phyloP scores from a whole-genome alignment of 2,888 invertebrate species.

The Torymus aiolomorphi region DNA sequence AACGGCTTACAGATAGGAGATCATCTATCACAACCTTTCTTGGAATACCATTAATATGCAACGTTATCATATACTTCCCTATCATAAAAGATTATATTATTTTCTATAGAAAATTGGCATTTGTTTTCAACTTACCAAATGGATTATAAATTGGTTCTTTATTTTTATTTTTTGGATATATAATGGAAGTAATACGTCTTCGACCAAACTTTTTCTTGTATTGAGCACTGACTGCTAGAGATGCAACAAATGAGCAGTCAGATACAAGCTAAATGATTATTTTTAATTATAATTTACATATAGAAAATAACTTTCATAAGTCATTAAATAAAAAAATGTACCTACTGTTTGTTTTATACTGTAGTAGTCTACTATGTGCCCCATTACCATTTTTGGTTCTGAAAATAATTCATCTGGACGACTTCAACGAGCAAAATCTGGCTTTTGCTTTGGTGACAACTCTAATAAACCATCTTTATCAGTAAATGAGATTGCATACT shows the following conservation, averaged over 20 bases:
- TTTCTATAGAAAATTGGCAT: constrained; percentile 20
- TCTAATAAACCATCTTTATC: constrained; percentile 89
- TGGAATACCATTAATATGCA: constrained; percentile 93
- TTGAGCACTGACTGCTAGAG: constrained; percentile 92
- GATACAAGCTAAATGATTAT: constrained; percentile 84
- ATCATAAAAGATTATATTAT: constrained; percentile 64
- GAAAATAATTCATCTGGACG: constrained; percentile 88
- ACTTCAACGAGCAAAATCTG: constrained; percentile 85
- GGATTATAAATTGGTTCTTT: constrained; percentile 94
- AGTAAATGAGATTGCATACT: constrained; percentile 85
- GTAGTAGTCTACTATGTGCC: constrained; percentile 84
- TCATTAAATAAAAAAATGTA: too few species aligned
- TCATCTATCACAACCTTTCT: constrained; percentile 96
- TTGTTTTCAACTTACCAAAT: constrained; percentile 81
- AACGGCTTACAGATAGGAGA: constrained; percentile 86
- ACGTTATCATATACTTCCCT: constrained; percentile 92
- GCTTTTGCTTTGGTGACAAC: constrained; percentile 89
- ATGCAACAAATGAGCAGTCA: constrained; percentile 97
- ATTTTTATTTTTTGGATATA: constrained; percentile 91
- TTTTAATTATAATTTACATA: not conserved
- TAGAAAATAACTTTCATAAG: too few species aligned
- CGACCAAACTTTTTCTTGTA: constrained; percentile 92
- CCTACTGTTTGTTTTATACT: too few species aligned
- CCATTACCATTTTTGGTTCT: constrained; percentile 88
- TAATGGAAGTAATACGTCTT: constrained; percentile 92